phyloP scores from a whole-genome alignment of 2,113 vertebrate genomes.

The Tapirus terrestris region DNA sequence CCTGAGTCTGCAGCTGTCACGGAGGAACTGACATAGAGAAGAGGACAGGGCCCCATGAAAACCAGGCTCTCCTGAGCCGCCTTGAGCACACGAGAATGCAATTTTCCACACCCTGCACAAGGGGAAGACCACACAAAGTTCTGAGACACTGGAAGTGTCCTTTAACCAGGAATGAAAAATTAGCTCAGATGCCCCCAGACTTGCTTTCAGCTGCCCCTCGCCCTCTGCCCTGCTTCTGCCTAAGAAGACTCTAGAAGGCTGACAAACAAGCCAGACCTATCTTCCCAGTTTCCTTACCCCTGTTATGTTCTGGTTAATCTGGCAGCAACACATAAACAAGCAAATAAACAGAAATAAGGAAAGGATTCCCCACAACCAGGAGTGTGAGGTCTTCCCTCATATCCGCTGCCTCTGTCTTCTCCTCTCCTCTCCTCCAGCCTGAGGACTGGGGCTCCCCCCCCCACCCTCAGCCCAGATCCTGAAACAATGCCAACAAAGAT shows the following conservation, averaged over 20 bases:
- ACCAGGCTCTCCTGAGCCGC: not conserved
- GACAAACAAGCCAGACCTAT: not conserved
- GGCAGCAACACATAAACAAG: not conserved
- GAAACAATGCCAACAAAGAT: not conserved
- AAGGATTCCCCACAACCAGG: not conserved
- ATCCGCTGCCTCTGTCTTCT: not conserved
- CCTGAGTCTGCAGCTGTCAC: constrained; percentile 48
- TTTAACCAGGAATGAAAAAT: not conserved
- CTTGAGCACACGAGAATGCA: not conserved
- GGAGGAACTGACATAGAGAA: constrained; percentile 46
- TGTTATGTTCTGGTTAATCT: not conserved
- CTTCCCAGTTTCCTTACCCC: not conserved
- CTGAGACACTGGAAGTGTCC: not conserved
- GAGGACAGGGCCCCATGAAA: not conserved
- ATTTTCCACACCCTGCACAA: constrained; percentile 52
- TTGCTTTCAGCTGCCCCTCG: not conserved
- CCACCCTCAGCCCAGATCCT: not conserved
- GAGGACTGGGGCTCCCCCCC: not conserved
- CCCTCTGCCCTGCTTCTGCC: not conserved
- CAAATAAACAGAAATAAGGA: not conserved
- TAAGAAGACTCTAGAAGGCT: constrained; percentile 11
- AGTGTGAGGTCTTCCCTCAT: not conserved
- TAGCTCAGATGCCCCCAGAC: not conserved
- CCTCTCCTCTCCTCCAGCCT: not conserved
- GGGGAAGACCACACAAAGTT: not conserved